A percentile compares a stretch with the other conserved stretches of the same genome.
Evolutionary conservation across 2,888 invertebrate genomes (phyloP).

Genomic region (Mythimna loreyi): DNA sequence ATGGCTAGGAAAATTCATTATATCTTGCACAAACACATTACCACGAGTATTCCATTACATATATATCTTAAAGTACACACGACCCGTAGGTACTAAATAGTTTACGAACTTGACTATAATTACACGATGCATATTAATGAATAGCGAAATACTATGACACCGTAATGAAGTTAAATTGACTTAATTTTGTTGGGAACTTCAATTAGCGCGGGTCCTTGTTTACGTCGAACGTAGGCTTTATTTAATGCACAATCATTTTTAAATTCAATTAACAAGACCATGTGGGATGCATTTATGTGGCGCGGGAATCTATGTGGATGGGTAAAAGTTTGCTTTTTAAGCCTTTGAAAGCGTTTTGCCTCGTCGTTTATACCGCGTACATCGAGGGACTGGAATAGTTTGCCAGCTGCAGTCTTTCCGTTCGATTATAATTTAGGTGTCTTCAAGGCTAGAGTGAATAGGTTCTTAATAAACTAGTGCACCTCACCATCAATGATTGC

Average conservation of each 20-base stretch:
- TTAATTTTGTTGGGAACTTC: slow-evolving; percentile 80
- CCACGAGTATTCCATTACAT: slow-evolving; percentile 35
- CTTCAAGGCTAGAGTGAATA: too few species aligned
- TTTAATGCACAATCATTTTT: slow-evolving; percentile 74
- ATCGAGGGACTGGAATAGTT: too few species aligned
- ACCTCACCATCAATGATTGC: too few species aligned
- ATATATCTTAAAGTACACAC: slow-evolving; percentile 43
- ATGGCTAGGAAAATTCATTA: not conserved
- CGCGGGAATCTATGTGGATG: not conserved
- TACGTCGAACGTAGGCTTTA: slow-evolving; percentile 72
- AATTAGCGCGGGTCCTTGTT: slow-evolving; percentile 77
- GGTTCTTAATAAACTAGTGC: too few species aligned
- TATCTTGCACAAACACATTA: slow-evolving; percentile 27
- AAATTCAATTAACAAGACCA: slow-evolving; percentile 47
- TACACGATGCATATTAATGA: slow-evolving; percentile 72
- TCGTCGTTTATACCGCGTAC: too few species aligned
- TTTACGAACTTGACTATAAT: slow-evolving; percentile 58
- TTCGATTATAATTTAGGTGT: too few species aligned
- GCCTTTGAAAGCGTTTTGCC: too few species aligned
- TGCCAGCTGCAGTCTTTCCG: too few species aligned
- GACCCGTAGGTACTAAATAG: slow-evolving; percentile 35
- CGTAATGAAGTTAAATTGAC: slow-evolving; percentile 80
- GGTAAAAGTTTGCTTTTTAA: not conserved
- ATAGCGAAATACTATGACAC: slow-evolving; percentile 76
- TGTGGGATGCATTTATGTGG: not conserved